These are phyloP conservation scores for Smutsia gigantea DNA, from an alignment of 2,797 vertebrate genomes.

Conservation along the genomic window DNA sequence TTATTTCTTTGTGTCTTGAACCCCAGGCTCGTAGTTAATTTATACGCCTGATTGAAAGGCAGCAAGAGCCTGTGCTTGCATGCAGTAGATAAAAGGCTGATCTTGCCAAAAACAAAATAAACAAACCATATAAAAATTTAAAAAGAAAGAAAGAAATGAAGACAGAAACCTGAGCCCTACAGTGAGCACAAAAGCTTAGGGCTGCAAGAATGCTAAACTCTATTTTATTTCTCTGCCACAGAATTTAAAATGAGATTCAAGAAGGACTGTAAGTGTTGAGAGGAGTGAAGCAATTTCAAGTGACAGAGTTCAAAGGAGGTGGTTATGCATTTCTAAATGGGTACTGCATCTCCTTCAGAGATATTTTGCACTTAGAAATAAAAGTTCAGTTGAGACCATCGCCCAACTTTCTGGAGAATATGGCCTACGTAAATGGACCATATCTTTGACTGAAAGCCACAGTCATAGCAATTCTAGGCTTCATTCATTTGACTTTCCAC, in stretches of 20 bases:
- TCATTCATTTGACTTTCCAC: constrained; percentile 52
- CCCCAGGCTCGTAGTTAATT: constrained; percentile 63
- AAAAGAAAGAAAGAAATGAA: constrained; percentile 13
- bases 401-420: constrained; percentile 63
- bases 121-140: neutral
- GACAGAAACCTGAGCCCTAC: constrained; percentile 14
- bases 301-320: constrained; percentile 81
- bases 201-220: constrained; percentile 72
- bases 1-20: constrained; percentile 61
- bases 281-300: constrained; percentile 73
- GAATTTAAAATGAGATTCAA: constrained; percentile 77
- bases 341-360: constrained; percentile 63
- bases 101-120: constrained; percentile 64
- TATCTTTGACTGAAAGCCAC: constrained; percentile 43
- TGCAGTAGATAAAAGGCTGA: neutral
- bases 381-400: constrained; percentile 45
- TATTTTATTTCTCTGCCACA: constrained; percentile 51
- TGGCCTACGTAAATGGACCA: constrained; percentile 3
- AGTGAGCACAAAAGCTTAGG: constrained; percentile 58
- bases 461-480: constrained; percentile 21
- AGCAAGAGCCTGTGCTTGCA: constrained; percentile 19
- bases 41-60: constrained; percentile 55
- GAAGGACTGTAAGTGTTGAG: constrained; percentile 61
- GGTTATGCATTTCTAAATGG: constrained; percentile 73
- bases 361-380: constrained; percentile 76